Evolutionary conservation across 2,113 vertebrate species (phyloP), one percentile per base, ranked within the genome.

Genomic region (Chlorodrepanis virens): DNA sequence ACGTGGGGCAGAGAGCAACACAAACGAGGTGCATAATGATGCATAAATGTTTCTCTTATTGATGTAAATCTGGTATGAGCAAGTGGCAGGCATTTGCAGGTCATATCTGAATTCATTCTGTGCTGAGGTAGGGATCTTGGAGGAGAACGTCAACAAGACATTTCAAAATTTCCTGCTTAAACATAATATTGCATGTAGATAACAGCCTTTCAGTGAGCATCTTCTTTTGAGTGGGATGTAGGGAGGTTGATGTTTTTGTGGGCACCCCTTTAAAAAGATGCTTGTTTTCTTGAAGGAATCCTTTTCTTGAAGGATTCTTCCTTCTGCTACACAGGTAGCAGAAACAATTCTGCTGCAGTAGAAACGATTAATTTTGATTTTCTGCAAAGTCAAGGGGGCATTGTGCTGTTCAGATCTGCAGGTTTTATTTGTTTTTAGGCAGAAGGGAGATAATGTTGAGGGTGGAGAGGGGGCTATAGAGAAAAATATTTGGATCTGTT

Each of bases 1-100:
- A 3, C 0, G 1, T 1, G 0, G 14, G 21, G 8, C 0, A 5
- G 42, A 37, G 14, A 22, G 18, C 14, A 49, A 19, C 19, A 60
- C 0, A 2, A 39, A 53, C 49, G 14, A 65, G 5, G 1, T 52
- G 12, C 35, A 35, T 35, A 35, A 35, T 75, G 8, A 27, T 79
- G 16, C 52, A 22, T 33, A 17, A 45, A n/a, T 22, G 4, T 70
- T 15, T 23, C 15, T 71, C 39, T 74, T 54, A 39, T 2, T 19
- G 27, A 24, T 42, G 35, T 29, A 39, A 79, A 60, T 60, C n/a
- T 0, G 1, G 3, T 45, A n/a, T n/a, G 13, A 91, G 4, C 44
- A 64, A 93, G 45, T 24, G n/a, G 42, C 20, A 40, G n/a, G 29
- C 27, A 2, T 90, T 94, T 91, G 25, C 70, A 82, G 77, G 67